Conservation (phyloP, 2,888 invertebrate species). For the Mesochorus sp. region DNA sequence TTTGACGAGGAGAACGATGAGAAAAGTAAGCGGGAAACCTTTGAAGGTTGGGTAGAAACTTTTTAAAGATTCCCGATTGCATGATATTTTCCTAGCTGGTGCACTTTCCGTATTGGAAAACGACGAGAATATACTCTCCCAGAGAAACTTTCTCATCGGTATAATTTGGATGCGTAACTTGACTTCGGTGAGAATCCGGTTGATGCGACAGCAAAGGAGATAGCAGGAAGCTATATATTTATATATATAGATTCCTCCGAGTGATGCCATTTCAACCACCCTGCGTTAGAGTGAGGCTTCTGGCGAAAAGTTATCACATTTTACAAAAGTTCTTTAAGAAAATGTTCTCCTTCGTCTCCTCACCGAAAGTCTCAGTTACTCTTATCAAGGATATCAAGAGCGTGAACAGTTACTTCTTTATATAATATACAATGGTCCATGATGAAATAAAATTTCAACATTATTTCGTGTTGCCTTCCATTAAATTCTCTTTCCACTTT, state of each 20-base stretch:
- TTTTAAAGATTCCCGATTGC: background rate
- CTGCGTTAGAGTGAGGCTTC: slow-evolving; percentile 1
- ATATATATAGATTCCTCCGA: slow-evolving; percentile 5
- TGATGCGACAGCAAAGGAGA: background rate
- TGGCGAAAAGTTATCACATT: slow-evolving; percentile 43
- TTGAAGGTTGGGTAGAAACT: background rate
- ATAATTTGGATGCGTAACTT: slow-evolving; percentile 46
- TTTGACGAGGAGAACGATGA: background rate
- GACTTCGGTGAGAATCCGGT: slow-evolving; percentile 18
- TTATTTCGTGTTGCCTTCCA: too few relatives aligned
- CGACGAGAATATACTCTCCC: slow-evolving; percentile 22
- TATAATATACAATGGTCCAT: too few relatives aligned
- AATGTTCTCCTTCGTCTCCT: slow-evolving; percentile 2
- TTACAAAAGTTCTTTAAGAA: slow-evolving; percentile 23
- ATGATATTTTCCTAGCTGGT: slow-evolving; percentile 15
- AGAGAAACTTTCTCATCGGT: slow-evolving; percentile 57
- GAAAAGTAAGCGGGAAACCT: background rate
- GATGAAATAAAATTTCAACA: too few relatives aligned
- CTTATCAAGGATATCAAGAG: background rate
- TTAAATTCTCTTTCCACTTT: background rate
- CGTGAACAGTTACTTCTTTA: background rate
- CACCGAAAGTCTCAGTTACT: background rate
- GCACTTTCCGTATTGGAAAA: slow-evolving; percentile 1
- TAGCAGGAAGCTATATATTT: background rate
- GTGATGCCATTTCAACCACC: background rate